Conservation (phyloP, 2,888 invertebrate genomes). For the Drosophila bunnanda region DNA sequence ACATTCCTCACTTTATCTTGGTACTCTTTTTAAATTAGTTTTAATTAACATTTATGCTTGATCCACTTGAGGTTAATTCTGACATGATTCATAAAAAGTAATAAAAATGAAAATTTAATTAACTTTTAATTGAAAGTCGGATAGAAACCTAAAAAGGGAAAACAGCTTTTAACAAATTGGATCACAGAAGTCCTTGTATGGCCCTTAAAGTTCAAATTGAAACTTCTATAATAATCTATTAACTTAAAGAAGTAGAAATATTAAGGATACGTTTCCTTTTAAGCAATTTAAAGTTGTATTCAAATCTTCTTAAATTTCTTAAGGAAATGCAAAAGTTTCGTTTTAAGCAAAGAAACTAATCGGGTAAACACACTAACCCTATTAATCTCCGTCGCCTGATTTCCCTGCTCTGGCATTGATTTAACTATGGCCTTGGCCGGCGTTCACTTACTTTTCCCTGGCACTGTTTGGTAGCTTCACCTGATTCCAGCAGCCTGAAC, state of each 20-base stretch:
- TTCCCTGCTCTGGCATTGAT: neutral
- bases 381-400: slow-evolving; percentile 12
- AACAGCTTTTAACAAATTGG: neutral
- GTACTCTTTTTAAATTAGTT: neutral
- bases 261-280: neutral
- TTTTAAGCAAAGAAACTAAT: slow-evolving; percentile 6
- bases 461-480: slow-evolving; percentile 11
- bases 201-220: no score
- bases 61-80: neutral
- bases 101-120: slow-evolving; percentile 1
- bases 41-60: no score
- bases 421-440: slow-evolving; percentile 21
- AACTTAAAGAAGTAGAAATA: no score
- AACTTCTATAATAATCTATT: neutral
- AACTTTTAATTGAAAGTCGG: slow-evolving; percentile 2
- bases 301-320: neutral
- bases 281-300: neutral
- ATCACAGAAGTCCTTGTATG: neutral
- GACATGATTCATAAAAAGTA: neutral
- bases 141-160: neutral
- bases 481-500: slow-evolving; percentile 14
- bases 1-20: no score
- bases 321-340: neutral
- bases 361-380: slow-evolving; percentile 12
- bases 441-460: slow-evolving; percentile 9